Evolutionary conservation across 2,113 vertebrate species (phyloP), one percentile per base, ranked within the genome.

Genomic region (Aythya baeri): DNA sequence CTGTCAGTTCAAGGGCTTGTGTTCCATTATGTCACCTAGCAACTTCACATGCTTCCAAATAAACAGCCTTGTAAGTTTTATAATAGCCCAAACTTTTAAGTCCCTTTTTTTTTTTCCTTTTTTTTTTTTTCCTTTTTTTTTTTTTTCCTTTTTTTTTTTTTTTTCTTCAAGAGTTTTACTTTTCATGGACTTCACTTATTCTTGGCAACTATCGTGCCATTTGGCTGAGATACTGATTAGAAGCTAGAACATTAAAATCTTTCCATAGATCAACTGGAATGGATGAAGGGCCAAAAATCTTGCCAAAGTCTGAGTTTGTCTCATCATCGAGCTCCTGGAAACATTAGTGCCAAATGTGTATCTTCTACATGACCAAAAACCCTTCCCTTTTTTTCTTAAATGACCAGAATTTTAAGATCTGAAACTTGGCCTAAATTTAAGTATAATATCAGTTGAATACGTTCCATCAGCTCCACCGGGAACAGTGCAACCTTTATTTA

Each of bases 21-120:
- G 85, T 94, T 97, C 91, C 93, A 85, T 97, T 95, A 96, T 85
- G 91, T 98, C 93, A 97, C 92, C 87, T 95, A 97, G 96, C 96
- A 98, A 97, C 93, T 67, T 94, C 89, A 75, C 76, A 23, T 38
- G 52, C 89, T 87, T 96, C 94, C 86, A 85, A 88, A 93, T 94
- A 98, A 97, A 97, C 75, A 96, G 49, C 72, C 78, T 78, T 94
- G 10, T 43, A 96, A 73, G 76, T 90, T 95, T 89, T 94, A 66
- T 65, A 93, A 63, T 89, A 96, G 66, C 54, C 65, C 63, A 82
- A 81, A 70, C 75, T 94, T 95, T 80, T 8, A 82, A 66, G 83
- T 77, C 16, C 17, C 77, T 59, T 66, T 15, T 72, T n/a, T n/a
- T 77, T 87, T 75, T 59, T 5, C 74, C 14, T 15, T 76, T 80